Evolutionary conservation across 2,888 invertebrate species (phyloP).

Genomic region (Hyposoter didymator): DNA sequence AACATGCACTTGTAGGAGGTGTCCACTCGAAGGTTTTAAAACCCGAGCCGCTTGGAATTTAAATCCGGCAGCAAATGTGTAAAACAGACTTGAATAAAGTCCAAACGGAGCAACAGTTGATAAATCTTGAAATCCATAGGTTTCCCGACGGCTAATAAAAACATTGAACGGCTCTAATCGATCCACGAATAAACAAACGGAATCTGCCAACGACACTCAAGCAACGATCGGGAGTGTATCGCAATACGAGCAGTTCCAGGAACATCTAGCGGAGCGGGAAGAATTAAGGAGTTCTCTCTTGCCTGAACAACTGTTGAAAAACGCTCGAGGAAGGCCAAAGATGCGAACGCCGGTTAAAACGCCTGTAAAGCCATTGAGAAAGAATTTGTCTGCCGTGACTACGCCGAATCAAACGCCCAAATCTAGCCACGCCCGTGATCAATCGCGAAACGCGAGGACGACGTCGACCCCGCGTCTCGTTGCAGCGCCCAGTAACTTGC

Average conservation of each 20-base stretch:
- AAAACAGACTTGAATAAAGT: neutral
- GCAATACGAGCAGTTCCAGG: slow-evolving; percentile 84
- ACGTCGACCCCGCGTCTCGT: slow-evolving; percentile 68
- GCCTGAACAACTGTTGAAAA: slow-evolving; percentile 78
- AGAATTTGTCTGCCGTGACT: slow-evolving; percentile 68
- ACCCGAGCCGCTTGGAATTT: neutral
- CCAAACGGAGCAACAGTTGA: neutral
- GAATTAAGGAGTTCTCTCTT: slow-evolving; percentile 86
- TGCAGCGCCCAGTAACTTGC: slow-evolving; percentile 65
- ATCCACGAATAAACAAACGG: slow-evolving; percentile 43
- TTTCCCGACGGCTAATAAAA: slow-evolving; percentile 61
- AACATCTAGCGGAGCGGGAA: slow-evolving; percentile 85
- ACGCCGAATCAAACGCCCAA: slow-evolving; percentile 69
- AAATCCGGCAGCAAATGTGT: neutral
- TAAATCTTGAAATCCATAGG: slow-evolving; percentile 41
- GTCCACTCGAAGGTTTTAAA: neutral
- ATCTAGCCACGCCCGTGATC: slow-evolving; percentile 46
- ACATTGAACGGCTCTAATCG: slow-evolving; percentile 55
- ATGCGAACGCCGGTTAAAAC: slow-evolving; percentile 74
- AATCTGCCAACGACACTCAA: slow-evolving; percentile 50
- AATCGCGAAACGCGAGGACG: slow-evolving; percentile 67
- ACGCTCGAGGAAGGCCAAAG: slow-evolving; percentile 75
- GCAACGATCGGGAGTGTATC: slow-evolving; percentile 66
- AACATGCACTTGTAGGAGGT: too few species aligned
- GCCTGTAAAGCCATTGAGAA: slow-evolving; percentile 78